Conservation (phyloP, 1,140 invertebrate species). For the Diachasma alloeum region DNA sequence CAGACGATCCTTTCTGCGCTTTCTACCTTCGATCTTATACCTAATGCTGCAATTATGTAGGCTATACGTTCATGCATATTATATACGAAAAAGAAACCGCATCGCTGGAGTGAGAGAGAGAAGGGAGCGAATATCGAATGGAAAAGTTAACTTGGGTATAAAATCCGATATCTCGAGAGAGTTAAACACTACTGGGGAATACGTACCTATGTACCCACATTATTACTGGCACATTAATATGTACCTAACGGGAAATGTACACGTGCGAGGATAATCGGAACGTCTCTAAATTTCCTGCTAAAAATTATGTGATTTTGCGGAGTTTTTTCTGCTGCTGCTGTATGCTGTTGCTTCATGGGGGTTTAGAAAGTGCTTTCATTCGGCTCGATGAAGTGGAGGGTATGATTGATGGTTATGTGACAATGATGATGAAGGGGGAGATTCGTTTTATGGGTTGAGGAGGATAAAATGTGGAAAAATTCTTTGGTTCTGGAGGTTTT, state of each 20-base stretch:
- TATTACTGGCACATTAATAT: neutral
- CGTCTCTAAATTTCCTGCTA: neutral
- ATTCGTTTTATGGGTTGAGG: too few relatives aligned
- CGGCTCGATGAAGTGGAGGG: neutral
- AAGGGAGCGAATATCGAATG: neutral
- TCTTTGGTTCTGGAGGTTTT: too few relatives aligned
- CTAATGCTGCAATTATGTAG: constrained; percentile 51
- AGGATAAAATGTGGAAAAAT: too few relatives aligned
- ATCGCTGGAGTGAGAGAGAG: neutral
- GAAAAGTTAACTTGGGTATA: neutral
- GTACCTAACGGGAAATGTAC: neutral
- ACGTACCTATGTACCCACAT: neutral
- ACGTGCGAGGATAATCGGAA: constrained; percentile 11
- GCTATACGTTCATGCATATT: constrained; percentile 31
- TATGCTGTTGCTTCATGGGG: too few relatives aligned
- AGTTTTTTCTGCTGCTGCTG: neutral
- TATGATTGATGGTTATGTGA: neutral
- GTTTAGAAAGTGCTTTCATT: neutral
- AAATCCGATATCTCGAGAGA: constrained; percentile 1
- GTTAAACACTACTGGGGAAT: neutral
- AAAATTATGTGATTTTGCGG: neutral
- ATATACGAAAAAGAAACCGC: neutral
- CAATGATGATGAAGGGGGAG: neutral
- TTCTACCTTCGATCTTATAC: constrained; percentile 60
- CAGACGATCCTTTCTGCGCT: constrained; percentile 58